These are phyloP conservation scores for Pimpla rufipes DNA, from an alignment of 2,888 invertebrate species.

Conservation along the genomic window DNA sequence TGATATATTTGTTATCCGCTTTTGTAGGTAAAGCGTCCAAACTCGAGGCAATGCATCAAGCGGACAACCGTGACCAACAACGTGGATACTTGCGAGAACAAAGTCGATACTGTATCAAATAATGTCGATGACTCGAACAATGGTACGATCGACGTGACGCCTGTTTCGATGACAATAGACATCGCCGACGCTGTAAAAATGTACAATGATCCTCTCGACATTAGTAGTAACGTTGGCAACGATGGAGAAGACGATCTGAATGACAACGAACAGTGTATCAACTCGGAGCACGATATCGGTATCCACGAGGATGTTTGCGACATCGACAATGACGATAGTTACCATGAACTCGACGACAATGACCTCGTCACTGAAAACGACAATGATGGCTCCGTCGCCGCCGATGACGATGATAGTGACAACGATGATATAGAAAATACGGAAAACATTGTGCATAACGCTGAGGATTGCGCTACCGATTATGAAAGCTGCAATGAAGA, in stretches of 20 bases:
- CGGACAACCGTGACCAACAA: constrained; percentile 6
- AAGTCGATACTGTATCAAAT: constrained; percentile 12
- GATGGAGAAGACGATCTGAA: constrained; percentile 8
- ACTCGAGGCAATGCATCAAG: constrained; percentile 5
- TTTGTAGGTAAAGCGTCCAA: constrained; percentile 7
- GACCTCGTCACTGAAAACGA: constrained; percentile 12
- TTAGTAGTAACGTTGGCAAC: constrained; percentile 12
- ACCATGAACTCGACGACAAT: constrained; percentile 12
- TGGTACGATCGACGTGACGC: constrained; percentile 12
- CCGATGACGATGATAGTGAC: constrained; percentile 12
- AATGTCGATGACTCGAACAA: constrained; percentile 4
- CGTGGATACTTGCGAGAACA: constrained; percentile 5
- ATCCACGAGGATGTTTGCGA: constrained; percentile 6
- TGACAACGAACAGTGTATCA: constrained; percentile 8
- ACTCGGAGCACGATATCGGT: constrained; percentile 6
- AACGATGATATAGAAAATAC: not conserved
- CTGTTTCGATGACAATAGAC: constrained; percentile 6
- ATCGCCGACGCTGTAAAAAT: constrained; percentile 12
- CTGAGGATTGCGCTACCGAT: constrained; percentile 12
- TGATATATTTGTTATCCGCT: constrained; percentile 6
- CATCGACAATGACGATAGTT: constrained; percentile 2
- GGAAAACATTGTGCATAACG: too few species aligned
- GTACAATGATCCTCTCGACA: constrained; percentile 5
- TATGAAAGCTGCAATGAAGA: constrained; percentile 12
- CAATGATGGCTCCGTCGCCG: constrained; percentile 1